Evolutionary conservation across 1,140 invertebrate genomes (phyloP).

Genomic region (Drosophila serrata): DNA sequence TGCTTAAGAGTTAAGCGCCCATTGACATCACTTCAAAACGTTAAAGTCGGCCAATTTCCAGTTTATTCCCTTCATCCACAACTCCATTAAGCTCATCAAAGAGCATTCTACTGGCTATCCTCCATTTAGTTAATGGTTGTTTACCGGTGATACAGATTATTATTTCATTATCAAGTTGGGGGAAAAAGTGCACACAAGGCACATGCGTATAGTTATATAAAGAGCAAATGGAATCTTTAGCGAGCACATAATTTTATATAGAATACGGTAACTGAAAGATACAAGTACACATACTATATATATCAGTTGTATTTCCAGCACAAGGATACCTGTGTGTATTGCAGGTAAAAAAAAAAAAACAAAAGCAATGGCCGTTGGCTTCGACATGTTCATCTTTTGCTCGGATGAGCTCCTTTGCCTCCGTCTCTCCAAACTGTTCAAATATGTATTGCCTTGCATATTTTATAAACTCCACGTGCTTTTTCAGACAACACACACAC

Average conservation of each 20-base stretch:
- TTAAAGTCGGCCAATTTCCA: no score
- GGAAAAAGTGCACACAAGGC: not conserved
- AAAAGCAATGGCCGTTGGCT: constrained; percentile 48
- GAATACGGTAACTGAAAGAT: constrained; percentile 6
- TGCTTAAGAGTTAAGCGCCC: constrained; percentile 3
- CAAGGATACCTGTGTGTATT: constrained; percentile 1
- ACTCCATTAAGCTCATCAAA: constrained; percentile 44
- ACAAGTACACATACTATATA: not conserved
- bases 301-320: constrained; percentile 32
- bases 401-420: constrained; percentile 34
- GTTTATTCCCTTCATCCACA: constrained; percentile 6
- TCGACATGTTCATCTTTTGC: constrained; percentile 52
- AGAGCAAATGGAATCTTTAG: constrained; percentile 26
- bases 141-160: constrained; percentile 38
- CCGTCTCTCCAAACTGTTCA: constrained; percentile 44
- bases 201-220: not conserved
- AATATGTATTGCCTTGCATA: constrained; percentile 77
- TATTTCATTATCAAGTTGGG: constrained; percentile 37
- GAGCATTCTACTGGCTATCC: constrained; percentile 30
- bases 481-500: constrained; percentile 44
- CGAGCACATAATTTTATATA: constrained; percentile 34
- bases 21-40: constrained; percentile 14
- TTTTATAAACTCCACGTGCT: constrained; percentile 78
- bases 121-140: constrained; percentile 38
- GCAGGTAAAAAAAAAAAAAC: constrained; percentile 42